A percentile compares a stretch with the other conserved stretches of the same genome.
Conservation (phyloP, 2,797 vertebrate genomes). For the Gadopsis bispinosus region DNA sequence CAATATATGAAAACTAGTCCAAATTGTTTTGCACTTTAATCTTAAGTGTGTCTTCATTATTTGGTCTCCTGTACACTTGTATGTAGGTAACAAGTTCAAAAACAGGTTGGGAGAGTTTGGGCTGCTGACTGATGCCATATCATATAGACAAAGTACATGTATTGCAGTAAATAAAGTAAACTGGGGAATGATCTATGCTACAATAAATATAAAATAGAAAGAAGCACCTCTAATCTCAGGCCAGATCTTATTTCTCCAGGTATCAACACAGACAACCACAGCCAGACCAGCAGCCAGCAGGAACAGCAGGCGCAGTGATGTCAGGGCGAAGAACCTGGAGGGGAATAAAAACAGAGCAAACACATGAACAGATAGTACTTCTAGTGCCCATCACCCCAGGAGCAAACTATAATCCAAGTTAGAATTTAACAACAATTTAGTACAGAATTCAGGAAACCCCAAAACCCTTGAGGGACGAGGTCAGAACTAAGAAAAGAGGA, state of each 20-base stretch:
- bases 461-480: background rate
- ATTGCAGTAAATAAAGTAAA: constrained; percentile 4
- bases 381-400: background rate
- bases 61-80: background rate
- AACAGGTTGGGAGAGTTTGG: constrained; percentile 2
- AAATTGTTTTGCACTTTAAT: background rate
- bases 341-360: constrained; percentile 25
- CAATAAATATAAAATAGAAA: background rate
- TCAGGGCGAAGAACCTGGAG: constrained; percentile 93
- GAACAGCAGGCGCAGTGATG: constrained; percentile 92
- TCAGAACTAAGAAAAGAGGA: constrained; percentile 16
- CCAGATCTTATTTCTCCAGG: constrained; percentile 96
- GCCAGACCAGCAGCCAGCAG: constrained; percentile 88
- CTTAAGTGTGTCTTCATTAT: background rate
- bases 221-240: constrained; percentile 89
- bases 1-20: background rate
- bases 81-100: constrained; percentile 9
- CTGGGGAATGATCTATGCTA: background rate
- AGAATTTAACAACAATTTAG: background rate
- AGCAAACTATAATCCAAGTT: background rate
- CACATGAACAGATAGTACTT: constrained; percentile 29
- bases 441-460: constrained; percentile 2
- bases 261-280: constrained; percentile 89
- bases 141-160: constrained; percentile 19
- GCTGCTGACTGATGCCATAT: constrained; percentile 4